Evolutionary conservation across 2,113 vertebrate genomes (phyloP).

Genomic region (Spilogale gracilis): DNA sequence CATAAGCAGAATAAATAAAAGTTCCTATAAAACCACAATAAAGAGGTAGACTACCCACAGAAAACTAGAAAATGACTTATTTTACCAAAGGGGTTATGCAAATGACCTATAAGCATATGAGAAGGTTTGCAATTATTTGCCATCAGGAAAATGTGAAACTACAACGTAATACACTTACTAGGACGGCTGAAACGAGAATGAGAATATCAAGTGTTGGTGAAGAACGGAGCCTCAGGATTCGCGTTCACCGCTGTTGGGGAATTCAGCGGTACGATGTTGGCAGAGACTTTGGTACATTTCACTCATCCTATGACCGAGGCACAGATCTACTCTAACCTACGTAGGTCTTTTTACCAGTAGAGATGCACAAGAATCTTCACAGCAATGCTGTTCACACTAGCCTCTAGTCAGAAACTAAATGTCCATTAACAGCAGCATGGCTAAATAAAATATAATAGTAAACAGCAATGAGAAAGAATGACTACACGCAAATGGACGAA

Average conservation of each 20-base stretch:
- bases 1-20: background rate
- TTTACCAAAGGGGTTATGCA: background rate
- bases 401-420: background rate
- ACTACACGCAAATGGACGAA: fast-evolving
- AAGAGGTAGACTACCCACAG: background rate
- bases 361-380: background rate
- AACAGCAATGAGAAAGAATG: background rate
- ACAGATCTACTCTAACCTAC: background rate
- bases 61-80: background rate
- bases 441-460: background rate
- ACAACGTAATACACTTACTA: background rate
- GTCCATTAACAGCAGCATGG: background rate
- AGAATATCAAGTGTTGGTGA: background rate
- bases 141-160: background rate
- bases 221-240: background rate
- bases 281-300: background rate
- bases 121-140: background rate
- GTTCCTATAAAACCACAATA: background rate
- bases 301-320: background rate
- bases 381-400: background rate
- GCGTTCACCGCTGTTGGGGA: background rate
- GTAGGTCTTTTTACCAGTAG: background rate
- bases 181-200: background rate
- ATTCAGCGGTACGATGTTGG: background rate
- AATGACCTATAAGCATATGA: background rate